These are phyloP conservation scores for Temnothorax curvispinosus DNA, from an alignment of 1,140 invertebrate species.

Conservation along the genomic window DNA sequence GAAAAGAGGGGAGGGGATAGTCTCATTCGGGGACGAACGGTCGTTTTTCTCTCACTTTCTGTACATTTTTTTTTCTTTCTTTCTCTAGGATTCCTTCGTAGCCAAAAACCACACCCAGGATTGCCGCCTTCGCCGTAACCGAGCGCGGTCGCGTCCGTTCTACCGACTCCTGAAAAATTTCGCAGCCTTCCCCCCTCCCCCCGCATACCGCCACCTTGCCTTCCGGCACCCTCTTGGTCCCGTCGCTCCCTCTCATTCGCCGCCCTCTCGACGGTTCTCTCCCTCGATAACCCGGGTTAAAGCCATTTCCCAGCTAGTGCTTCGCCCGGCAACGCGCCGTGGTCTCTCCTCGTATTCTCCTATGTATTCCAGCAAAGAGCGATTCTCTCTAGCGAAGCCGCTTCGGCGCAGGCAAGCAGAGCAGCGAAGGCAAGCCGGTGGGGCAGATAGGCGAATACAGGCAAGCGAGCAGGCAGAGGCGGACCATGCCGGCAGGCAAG, in stretches of 20 bases:
- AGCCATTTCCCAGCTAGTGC: constrained; percentile 74
- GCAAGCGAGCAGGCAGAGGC: constrained; percentile 28
- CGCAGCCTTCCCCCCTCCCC: constrained; percentile 37
- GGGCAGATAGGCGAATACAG: neutral
- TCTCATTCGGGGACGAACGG: neutral
- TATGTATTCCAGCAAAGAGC: constrained; percentile 65
- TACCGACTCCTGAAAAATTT: constrained; percentile 69
- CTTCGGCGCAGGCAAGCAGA: constrained; percentile 9
- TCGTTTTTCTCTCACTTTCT: neutral
- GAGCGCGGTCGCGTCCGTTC: neutral
- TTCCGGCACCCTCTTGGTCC: neutral
- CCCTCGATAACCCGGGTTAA: constrained; percentile 74
- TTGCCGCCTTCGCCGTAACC: constrained; percentile 44
- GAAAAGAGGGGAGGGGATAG: neutral
- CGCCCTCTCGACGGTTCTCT: constrained; percentile 49
- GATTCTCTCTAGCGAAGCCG: constrained; percentile 67
- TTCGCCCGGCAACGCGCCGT: constrained; percentile 62
- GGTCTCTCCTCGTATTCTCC: constrained; percentile 66
- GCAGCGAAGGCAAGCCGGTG: constrained; percentile 33
- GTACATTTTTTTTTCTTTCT: neutral
- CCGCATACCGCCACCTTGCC: constrained; percentile 12
- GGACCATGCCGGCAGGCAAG: constrained; percentile 14
- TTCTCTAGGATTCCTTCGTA: constrained; percentile 46
- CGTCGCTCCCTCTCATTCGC: constrained; percentile 21
- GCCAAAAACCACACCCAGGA: constrained; percentile 68